Conservation (phyloP, 2,113 vertebrate species). For the Donacobius atricapilla region DNA sequence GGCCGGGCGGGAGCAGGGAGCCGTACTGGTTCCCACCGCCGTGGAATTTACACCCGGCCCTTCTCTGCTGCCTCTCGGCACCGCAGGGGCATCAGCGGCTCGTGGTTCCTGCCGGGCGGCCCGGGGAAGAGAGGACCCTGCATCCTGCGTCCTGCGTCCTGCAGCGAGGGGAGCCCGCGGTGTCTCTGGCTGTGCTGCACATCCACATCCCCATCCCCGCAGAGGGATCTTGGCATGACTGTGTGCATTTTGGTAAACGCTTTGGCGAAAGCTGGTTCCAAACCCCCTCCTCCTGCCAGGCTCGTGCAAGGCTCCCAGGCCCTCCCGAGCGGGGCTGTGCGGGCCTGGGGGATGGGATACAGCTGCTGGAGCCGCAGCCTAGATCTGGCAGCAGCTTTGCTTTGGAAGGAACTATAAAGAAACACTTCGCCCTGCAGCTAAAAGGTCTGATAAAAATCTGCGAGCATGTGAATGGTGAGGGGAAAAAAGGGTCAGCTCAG, state of each 20-base stretch:
- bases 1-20: neutral
- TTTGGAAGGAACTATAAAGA: slow-evolving; percentile 58
- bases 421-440: slow-evolving; percentile 40
- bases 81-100: neutral
- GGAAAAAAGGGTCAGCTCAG: slow-evolving; percentile 34
- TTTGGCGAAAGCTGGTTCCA: neutral
- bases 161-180: rapidly evolving
- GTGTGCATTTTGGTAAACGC: rapidly evolving
- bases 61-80: neutral
- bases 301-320: neutral
- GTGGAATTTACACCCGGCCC: neutral
- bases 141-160: neutral
- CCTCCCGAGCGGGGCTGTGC: neutral
- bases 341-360: slow-evolving; percentile 25
- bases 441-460: slow-evolving; percentile 60
- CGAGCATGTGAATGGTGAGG: slow-evolving; percentile 48
- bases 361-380: slow-evolving; percentile 13
- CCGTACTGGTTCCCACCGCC: neutral
- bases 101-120: neutral
- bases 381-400: slow-evolving; percentile 22
- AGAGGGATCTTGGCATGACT: neutral
- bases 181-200: rapidly evolving
- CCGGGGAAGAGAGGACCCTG: neutral
- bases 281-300: neutral
- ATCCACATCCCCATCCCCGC: rapidly evolving